Evolutionary conservation across 2,113 vertebrate genomes (phyloP).

Genomic region (Ciconia boyciana): DNA sequence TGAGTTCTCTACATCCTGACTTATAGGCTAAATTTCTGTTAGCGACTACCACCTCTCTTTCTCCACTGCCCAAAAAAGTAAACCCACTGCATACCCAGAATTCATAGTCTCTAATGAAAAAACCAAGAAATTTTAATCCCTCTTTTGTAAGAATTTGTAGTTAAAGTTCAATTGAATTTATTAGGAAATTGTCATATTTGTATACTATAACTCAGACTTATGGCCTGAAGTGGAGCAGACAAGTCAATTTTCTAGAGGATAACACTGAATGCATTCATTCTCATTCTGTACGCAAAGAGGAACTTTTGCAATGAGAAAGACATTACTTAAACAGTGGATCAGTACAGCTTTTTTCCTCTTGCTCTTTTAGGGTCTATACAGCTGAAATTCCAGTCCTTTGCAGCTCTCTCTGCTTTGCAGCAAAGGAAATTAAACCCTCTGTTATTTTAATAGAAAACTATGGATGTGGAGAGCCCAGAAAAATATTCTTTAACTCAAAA

Average conservation of each 20-base stretch:
- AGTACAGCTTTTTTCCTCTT: neutral
- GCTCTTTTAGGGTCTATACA: neutral
- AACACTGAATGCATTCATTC: neutral
- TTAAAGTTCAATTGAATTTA: neutral
- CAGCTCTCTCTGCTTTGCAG: neutral
- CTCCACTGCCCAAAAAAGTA: neutral
- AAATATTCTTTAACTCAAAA: neutral
- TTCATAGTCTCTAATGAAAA: neutral
- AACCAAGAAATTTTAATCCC: neutral
- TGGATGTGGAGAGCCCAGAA: neutral
- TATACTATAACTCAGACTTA: neutral
- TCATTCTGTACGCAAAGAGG: neutral
- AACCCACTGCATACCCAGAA: neutral
- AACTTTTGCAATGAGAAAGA: neutral
- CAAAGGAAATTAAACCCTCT: neutral
- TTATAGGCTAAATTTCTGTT: neutral
- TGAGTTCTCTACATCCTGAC: neutral
- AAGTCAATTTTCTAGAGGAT: neutral
- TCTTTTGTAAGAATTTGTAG: neutral
- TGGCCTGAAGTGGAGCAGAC: neutral
- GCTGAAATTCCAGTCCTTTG: neutral
- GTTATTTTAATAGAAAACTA: neutral
- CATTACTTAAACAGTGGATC: neutral
- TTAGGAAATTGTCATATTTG: neutral
- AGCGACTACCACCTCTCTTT: accelerated